These are phyloP conservation scores for Leptinotarsa lineolata DNA, from an alignment of 1,140 invertebrate species.

Conservation along the genomic window DNA sequence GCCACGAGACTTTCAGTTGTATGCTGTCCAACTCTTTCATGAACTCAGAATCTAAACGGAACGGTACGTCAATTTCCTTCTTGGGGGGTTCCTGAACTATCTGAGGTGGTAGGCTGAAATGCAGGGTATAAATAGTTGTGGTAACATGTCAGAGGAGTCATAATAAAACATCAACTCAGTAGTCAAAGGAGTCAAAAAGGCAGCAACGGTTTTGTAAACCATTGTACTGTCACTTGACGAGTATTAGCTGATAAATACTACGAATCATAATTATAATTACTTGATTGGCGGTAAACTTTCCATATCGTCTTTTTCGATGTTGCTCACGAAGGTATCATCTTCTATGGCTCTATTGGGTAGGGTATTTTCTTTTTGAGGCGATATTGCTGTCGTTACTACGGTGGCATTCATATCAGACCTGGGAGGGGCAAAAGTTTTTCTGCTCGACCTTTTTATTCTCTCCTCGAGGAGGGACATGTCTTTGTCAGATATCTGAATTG, in stretches of 20 bases:
- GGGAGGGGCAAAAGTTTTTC: constrained; percentile 50
- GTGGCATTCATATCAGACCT: constrained; percentile 27
- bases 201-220: background rate
- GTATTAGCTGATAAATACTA: too few relatives aligned
- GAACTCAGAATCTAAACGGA: constrained; percentile 70
- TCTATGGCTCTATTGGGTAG: constrained; percentile 10
- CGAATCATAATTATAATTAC: too few relatives aligned
- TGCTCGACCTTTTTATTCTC: constrained; percentile 86
- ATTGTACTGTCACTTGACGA: constrained; percentile 18
- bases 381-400: constrained; percentile 14
- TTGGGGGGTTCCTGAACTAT: constrained; percentile 51
- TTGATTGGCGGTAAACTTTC: constrained; percentile 33
- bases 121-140: background rate
- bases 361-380: constrained; percentile 24
- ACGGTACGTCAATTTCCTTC: constrained; percentile 65
- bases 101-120: constrained; percentile 38
- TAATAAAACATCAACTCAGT: too few relatives aligned
- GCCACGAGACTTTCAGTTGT: constrained; percentile 36
- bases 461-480: constrained; percentile 86
- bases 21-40: constrained; percentile 64
- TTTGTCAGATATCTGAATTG: too few relatives aligned
- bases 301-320: constrained; percentile 36
- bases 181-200: too few relatives aligned
- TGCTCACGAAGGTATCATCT: constrained; percentile 9
- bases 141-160: too few relatives aligned